These are phyloP conservation scores for Idaea aversata DNA, from an alignment of 2,888 invertebrate genomes.

Conservation along the genomic window DNA sequence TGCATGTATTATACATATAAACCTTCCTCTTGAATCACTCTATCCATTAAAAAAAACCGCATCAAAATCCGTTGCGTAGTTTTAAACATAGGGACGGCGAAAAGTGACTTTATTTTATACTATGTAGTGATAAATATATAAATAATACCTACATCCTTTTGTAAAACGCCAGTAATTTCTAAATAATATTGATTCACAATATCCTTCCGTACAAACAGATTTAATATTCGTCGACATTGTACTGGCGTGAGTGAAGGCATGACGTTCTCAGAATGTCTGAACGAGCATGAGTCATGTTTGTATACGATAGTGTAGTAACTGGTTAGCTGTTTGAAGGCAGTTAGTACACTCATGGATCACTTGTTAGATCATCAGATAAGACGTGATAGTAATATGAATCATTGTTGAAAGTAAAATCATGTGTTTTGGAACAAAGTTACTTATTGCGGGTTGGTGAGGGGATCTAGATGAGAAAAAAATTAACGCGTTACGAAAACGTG, in stretches of 20 bases:
- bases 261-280: conserved; percentile 29
- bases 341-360: background rate
- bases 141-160: no score
- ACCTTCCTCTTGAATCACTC: no score
- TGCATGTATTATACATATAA: no score
- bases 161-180: background rate
- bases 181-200: background rate
- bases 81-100: no score
- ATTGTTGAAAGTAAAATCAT: background rate
- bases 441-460: background rate
- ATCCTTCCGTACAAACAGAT: background rate
- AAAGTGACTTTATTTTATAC: no score
- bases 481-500: conserved; percentile 1
- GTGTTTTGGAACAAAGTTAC: background rate
- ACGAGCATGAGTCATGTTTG: conserved; percentile 23
- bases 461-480: conserved; percentile 8
- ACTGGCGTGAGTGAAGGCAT: background rate
- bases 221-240: background rate
- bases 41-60: no score
- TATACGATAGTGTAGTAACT: background rate
- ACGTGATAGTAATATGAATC: conserved; percentile 2
- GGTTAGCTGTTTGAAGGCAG: background rate
- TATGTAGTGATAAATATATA: no score
- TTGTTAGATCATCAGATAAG: conserved; percentile 2
- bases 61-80: no score